Evolutionary conservation across 2,113 vertebrate species (phyloP).

Genomic region (Phyllopteryx taeniolatus): DNA sequence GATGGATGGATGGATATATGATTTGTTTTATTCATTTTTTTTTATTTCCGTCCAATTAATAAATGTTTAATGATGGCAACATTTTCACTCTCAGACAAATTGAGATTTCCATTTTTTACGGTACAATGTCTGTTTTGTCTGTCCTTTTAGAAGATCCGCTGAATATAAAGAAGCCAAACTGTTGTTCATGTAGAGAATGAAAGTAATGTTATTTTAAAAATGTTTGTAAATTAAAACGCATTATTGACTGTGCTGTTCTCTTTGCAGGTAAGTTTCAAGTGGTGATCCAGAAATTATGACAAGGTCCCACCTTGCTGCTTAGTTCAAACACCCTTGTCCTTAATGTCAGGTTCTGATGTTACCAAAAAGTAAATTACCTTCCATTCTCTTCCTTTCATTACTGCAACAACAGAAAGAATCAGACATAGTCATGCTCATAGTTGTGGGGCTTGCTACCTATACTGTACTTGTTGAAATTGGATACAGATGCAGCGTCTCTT

Average conservation of each 20-base stretch:
- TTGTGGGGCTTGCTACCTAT: background rate
- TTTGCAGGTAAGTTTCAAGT: slow-evolving; percentile 82
- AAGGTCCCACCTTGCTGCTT: slow-evolving; percentile 4
- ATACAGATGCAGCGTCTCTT: background rate
- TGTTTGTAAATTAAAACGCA: background rate
- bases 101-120: no score
- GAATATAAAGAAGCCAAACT: background rate
- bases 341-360: slow-evolving; percentile 3
- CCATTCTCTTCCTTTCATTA: slow-evolving; percentile 1
- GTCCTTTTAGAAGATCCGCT: background rate
- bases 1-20: no score
- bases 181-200: background rate
- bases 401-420: slow-evolving; percentile 3
- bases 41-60: no score
- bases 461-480: background rate
- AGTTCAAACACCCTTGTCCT: slow-evolving; percentile 3
- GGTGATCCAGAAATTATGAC: slow-evolving; percentile 74
- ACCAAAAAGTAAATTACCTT: slow-evolving; percentile 1
- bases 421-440: background rate
- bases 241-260: background rate
- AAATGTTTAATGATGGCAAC: no score
- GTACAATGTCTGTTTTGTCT: no score
- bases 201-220: background rate
- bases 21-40: no score
- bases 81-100: no score